A percentile compares a stretch with the other conserved stretches of the same genome.
phyloP scores from a whole-genome alignment of 2,797 vertebrate genomes.

The Peromyscus melanophrys region DNA sequence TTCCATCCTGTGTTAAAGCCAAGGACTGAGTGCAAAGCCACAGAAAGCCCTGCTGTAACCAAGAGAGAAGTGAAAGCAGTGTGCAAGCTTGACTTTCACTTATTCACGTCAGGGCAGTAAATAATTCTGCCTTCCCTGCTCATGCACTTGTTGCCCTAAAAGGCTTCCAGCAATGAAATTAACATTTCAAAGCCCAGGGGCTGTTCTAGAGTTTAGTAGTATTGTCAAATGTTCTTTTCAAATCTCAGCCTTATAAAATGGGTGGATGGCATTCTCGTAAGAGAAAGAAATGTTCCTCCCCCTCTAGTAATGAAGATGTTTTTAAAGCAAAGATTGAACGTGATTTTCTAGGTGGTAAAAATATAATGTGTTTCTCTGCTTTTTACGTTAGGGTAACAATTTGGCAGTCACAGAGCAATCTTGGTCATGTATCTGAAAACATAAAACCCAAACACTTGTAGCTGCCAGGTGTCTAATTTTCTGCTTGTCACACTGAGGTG shows the following conservation, averaged over 20 bases:
- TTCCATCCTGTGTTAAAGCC: neutral
- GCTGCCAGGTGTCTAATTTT: constrained; percentile 75
- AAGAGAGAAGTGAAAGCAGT: neutral
- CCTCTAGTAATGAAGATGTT: constrained; percentile 56
- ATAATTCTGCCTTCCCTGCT: neutral
- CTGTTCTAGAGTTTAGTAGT: neutral
- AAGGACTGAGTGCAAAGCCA: neutral
- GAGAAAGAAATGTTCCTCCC: neutral
- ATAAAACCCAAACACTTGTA: constrained; percentile 69
- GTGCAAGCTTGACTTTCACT: neutral
- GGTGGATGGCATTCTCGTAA: neutral
- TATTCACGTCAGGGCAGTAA: neutral
- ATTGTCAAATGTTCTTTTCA: constrained; percentile 47
- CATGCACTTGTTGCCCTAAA: neutral
- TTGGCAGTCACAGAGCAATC: constrained; percentile 64
- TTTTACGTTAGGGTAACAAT: constrained; percentile 64
- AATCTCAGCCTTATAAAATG: constrained; percentile 3
- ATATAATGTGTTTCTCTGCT: constrained; percentile 56
- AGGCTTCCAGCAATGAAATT: constrained; percentile 44
- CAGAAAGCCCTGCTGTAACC: neutral
- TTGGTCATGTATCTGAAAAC: constrained; percentile 64
- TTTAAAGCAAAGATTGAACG: constrained; percentile 69
- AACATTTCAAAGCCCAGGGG: constrained; percentile 56
- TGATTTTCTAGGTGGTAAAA: constrained; percentile 74
- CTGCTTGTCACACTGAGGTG: neutral